Percentiles rank a stretch among this genome's conserved stretches.
These are phyloP conservation scores for Cylindroiulus punctatus DNA, from an alignment of 2,888 invertebrate genomes.

Conservation along the genomic window DNA sequence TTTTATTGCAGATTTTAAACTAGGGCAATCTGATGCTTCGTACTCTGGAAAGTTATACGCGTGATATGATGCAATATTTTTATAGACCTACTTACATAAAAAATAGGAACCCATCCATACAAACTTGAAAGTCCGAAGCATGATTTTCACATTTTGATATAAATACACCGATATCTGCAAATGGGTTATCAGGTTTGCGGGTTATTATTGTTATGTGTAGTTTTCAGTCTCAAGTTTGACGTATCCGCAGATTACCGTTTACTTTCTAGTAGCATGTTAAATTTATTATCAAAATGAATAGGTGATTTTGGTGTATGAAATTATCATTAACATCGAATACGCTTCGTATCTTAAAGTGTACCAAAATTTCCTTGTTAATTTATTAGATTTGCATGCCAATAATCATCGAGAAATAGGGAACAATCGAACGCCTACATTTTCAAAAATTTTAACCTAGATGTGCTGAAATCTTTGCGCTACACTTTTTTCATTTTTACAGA, in stretches of 20 bases:
- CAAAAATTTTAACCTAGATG: not conserved
- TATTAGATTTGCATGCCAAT: slow-evolving; percentile 33
- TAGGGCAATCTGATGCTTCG: not conserved
- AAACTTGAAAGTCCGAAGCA: slow-evolving; percentile 25
- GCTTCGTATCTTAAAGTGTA: not conserved
- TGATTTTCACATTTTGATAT: slow-evolving; percentile 37
- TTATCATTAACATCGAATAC: slow-evolving; percentile 18
- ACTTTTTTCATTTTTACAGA: not conserved
- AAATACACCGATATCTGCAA: slow-evolving; percentile 28
- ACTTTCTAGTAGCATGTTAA: not conserved
- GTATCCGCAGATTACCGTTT: not conserved
- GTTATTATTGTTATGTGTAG: not conserved
- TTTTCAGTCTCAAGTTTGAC: slow-evolving; percentile 5
- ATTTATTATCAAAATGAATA: not conserved
- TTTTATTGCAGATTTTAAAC: slow-evolving; percentile 31
- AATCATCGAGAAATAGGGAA: not conserved
- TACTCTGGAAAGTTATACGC: not conserved
- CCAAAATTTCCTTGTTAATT: not conserved
- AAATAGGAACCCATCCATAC: not conserved
- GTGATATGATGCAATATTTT: not conserved
- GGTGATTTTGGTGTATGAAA: not conserved
- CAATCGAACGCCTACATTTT: slow-evolving; percentile 14
- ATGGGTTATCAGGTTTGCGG: slow-evolving; percentile 25
- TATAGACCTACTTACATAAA: not conserved
- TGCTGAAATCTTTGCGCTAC: not conserved